Conservation (phyloP, 2,113 vertebrate genomes). For the Bagarius yarrelli region DNA sequence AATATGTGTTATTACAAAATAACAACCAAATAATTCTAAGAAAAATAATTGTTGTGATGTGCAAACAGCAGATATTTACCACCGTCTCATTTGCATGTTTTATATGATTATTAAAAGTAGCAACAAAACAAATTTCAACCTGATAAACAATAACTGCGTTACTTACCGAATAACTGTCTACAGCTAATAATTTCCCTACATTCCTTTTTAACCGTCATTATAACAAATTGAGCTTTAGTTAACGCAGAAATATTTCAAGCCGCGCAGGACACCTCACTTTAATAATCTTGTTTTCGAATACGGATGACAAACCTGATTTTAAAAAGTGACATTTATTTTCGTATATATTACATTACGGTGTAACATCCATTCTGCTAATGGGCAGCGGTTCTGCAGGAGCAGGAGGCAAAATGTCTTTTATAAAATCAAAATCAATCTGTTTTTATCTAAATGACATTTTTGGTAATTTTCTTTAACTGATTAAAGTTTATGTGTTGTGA, state of each 20-base stretch:
- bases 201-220: background rate
- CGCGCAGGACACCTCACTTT: background rate
- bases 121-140: background rate
- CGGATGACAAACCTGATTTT: background rate
- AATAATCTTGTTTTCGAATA: background rate
- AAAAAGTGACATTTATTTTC: background rate
- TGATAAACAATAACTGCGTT: background rate
- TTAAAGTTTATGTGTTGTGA: background rate
- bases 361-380: background rate
- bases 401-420: background rate
- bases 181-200: background rate
- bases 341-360: background rate
- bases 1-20: background rate
- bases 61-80: background rate
- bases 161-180: background rate
- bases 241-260: background rate
- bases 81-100: background rate
- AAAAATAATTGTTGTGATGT: background rate
- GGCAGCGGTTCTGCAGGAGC: background rate
- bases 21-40: background rate
- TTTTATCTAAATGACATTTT: background rate
- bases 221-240: background rate
- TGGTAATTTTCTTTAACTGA: too few species aligned
- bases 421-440: background rate
- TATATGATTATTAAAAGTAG: background rate